phyloP scores from a whole-genome alignment of 2,113 vertebrate genomes.

The Chunga burmeisteri region DNA sequence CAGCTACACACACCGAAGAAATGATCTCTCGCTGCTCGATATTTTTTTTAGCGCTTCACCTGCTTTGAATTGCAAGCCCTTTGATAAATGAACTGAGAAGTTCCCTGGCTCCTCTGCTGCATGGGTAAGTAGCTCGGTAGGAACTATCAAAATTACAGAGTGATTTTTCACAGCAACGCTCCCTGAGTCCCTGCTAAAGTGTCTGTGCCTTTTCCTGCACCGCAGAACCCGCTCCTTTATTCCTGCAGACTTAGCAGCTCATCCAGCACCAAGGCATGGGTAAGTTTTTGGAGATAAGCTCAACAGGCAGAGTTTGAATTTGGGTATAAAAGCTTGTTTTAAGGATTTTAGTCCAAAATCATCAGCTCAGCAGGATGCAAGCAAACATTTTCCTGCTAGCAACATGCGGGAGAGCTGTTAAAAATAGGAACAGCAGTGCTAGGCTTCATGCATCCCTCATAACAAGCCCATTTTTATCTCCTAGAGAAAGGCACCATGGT shows the following conservation, averaged over 20 bases:
- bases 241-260: background rate
- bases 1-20: background rate
- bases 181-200: background rate
- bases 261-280: background rate
- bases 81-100: background rate
- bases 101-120: background rate
- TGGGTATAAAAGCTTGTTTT: background rate
- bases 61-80: background rate
- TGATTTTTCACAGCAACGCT: background rate
- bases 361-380: background rate
- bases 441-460: background rate
- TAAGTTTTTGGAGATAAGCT: background rate
- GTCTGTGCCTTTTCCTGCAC: background rate
- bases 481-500: background rate
- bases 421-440: background rate
- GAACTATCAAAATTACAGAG: background rate
- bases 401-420: background rate
- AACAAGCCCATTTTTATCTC: background rate
- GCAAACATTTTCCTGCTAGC: background rate
- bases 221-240: background rate
- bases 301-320: background rate
- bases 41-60: background rate
- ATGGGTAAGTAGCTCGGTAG: background rate
- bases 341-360: background rate
- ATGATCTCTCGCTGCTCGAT: background rate